Conservation (phyloP, 2,113 vertebrate species). For the Triplophysa rosa region DNA sequence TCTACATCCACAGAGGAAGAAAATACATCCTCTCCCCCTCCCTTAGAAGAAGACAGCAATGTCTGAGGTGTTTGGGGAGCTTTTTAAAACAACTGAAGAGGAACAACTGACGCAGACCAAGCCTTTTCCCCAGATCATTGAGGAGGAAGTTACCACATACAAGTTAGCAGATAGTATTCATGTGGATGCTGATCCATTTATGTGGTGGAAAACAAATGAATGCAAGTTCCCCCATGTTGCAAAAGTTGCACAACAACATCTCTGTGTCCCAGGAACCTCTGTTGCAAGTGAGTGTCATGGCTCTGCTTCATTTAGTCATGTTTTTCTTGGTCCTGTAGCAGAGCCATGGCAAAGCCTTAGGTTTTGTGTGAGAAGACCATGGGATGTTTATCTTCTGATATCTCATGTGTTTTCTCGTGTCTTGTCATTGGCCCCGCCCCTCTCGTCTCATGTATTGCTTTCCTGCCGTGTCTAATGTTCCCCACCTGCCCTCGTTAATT, state of each 20-base stretch:
- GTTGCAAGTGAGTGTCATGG: too few species aligned
- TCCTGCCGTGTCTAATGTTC: too few species aligned
- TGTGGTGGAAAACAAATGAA: not conserved
- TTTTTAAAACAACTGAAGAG: not conserved
- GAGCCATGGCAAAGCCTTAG: too few species aligned
- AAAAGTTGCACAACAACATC: not conserved
- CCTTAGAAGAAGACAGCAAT: slow-evolving; percentile 8
- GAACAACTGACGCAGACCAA: not conserved
- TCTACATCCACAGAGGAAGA: not conserved
- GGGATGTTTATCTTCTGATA: too few species aligned
- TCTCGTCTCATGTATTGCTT: too few species aligned
- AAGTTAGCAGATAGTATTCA: slow-evolving; percentile 1
- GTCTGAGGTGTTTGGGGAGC: not conserved
- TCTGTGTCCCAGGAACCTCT: slow-evolving; percentile 17
- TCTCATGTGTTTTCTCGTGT: too few species aligned
- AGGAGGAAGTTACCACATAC: slow-evolving; percentile 11
- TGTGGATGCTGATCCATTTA: slow-evolving; percentile 4
- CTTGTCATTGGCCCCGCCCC: too few species aligned
- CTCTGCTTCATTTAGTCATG: too few species aligned
- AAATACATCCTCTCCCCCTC: not conserved
- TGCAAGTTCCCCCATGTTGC: not conserved
- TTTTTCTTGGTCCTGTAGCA: too few species aligned
- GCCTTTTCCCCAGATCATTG: not conserved
- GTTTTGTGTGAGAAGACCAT: too few species aligned
- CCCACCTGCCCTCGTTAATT: too few species aligned